phyloP scores from a whole-genome alignment of 2,888 invertebrate species.

The Phyllotreta cruciferae region DNA sequence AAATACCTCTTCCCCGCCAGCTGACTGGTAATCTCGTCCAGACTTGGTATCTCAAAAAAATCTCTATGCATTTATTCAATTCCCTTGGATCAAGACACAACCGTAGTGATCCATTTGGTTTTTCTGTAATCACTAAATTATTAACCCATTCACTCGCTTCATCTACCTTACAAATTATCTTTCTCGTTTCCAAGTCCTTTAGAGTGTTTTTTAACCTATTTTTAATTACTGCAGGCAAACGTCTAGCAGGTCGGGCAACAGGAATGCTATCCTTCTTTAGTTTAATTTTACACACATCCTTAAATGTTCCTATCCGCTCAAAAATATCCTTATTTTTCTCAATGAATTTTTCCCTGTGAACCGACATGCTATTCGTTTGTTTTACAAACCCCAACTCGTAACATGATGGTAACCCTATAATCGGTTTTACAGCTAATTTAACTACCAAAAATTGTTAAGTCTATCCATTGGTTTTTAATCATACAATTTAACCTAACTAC shows the following conservation, averaged over 20 bases:
- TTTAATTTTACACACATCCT: conserved; percentile 13
- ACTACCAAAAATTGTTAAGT: conserved; percentile 20
- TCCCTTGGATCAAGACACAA: conserved; percentile 24
- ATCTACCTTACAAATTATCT: conserved; percentile 16
- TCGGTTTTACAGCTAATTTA: conserved; percentile 25
- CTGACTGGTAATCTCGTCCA: conserved; percentile 19
- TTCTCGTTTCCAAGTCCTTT: conserved; percentile 11
- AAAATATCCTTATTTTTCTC: conserved; percentile 23
- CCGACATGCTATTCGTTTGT: conserved; percentile 5
- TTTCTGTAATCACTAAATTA: conserved; percentile 22
- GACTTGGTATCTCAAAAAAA: conserved; percentile 28
- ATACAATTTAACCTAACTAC: conserved; percentile 11
- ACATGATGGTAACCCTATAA: conserved; percentile 21
- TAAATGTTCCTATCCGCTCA: conserved; percentile 22
- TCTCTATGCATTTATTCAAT: conserved; percentile 20
- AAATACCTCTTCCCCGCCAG: conserved; percentile 25
- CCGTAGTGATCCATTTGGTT: conserved; percentile 19
- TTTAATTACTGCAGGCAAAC: conserved; percentile 18
- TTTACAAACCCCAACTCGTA: conserved; percentile 22
- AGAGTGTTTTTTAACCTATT: conserved; percentile 17
- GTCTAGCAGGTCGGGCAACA: conserved; percentile 19
- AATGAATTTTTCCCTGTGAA: conserved; percentile 15
- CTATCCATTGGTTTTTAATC: conserved; percentile 20
- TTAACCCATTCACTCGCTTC: conserved; percentile 21
- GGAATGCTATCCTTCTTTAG: conserved; percentile 21